Conservation (phyloP, 2,797 vertebrate genomes). For the Eulemur mongoz region DNA sequence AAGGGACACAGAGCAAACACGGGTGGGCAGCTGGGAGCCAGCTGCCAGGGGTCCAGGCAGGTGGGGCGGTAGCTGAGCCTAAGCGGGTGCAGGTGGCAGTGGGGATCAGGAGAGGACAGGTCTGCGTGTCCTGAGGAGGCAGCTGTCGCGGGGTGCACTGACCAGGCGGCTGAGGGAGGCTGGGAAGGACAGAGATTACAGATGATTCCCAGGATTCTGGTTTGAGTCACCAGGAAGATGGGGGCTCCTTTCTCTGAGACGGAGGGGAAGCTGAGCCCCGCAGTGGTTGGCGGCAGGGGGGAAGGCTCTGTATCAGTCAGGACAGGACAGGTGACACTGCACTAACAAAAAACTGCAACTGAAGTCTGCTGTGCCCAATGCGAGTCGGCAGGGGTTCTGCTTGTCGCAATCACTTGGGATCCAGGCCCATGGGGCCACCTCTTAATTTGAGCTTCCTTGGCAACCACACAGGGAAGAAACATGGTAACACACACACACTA, state of each 20-base stretch:
- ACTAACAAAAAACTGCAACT: background rate
- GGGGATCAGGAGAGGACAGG: background rate
- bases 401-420: background rate
- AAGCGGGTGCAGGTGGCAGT: rapidly evolving
- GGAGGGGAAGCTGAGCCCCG: background rate
- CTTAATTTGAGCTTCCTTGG: background rate
- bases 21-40: background rate
- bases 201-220: background rate
- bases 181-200: no score
- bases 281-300: rapidly evolving
- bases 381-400: no score
- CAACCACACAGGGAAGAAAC: no score
- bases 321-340: background rate
- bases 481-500: no score
- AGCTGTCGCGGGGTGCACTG: background rate
- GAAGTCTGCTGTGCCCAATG: rapidly evolving
- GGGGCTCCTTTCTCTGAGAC: background rate
- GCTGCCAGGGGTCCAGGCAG: background rate
- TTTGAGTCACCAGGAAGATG: background rate
- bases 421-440: background rate
- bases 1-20: background rate
- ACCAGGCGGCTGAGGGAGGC: background rate
- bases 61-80: background rate
- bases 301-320: no score
- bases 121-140: background rate